Percentiles rank a stretch among this genome's conserved stretches.
Conservation (phyloP, 1,140 invertebrate species). For the Battus philenor region DNA sequence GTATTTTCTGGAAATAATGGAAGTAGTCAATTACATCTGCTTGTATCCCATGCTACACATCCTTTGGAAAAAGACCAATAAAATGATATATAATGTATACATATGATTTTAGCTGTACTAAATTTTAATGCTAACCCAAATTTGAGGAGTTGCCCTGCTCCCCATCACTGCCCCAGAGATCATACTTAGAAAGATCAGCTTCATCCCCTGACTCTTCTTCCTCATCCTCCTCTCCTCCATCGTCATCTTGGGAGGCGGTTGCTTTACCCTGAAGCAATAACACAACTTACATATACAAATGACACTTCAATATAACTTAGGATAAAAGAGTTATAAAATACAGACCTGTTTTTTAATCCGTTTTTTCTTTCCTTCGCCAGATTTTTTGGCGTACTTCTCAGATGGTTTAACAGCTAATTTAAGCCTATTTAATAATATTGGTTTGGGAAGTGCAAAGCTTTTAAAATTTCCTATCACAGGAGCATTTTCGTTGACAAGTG, state of each 20-base stretch:
- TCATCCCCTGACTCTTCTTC: constrained; percentile 71
- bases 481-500: constrained; percentile 46
- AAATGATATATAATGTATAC: too few species aligned
- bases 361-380: constrained; percentile 32
- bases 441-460: constrained; percentile 74
- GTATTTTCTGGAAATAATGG: constrained; percentile 28
- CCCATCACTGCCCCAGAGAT: constrained; percentile 70
- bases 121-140: constrained; percentile 33
- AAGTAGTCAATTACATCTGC: too few species aligned
- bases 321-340: constrained; percentile 25
- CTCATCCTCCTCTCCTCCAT: constrained; percentile 45
- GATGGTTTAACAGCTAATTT: constrained; percentile 60
- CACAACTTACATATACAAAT: constrained; percentile 5
- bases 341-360: constrained; percentile 61
- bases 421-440: constrained; percentile 66
- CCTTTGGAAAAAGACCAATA: too few species aligned
- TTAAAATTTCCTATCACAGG: constrained; percentile 70
- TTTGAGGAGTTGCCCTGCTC: constrained; percentile 57
- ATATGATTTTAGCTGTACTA: constrained; percentile 7
- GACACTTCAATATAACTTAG: not conserved
- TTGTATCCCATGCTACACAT: too few species aligned
- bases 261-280: constrained; percentile 45
- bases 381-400: constrained; percentile 42
- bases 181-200: constrained; percentile 72
- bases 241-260: constrained; percentile 31